Evolutionary conservation across 53 echinoderm and acorn worm genomes (phyloP), one percentile per base, ranked within the genome.

Genomic region (Holothuria leucospilota): DNA sequence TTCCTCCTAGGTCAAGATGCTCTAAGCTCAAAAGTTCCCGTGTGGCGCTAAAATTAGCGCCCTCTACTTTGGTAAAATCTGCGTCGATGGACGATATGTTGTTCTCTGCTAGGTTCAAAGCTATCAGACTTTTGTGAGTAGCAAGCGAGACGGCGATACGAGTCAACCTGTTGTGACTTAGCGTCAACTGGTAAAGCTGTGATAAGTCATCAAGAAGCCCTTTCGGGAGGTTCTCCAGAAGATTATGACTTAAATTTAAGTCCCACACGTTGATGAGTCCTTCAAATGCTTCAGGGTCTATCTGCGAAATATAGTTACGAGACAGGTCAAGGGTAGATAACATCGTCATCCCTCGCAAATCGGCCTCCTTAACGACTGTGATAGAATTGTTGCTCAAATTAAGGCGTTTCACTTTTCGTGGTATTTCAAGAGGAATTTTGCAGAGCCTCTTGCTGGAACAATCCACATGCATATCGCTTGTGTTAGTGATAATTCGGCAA

Each of bases 351-450:
- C 30, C 72, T 72, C 9, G 49, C 39, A 75, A 75, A 75, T 75
- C 75, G 13, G 49, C 26, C 41, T 21, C 51, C 23, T 53, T 53
- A 42, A 75, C 39, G 11, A 51, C 27, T 1, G 34, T 20, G 49
- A 75, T 75, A 42, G 75, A 75, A 51, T 75, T 75, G 27, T 75
- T 75, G 49, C 26, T 49, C 21, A 75, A 53, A 14, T 51, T 23
- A 16, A 75, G 11, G 16, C 46, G n/a, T 8, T 49, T 75, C 6
- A 75, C 75, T 8, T 30, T 75, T 40, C 25, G 25, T 53, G 75
- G 75, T 75, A 75, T 75, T 25, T 25, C 51, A 13, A 41, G 27
- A 25, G 75, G 75, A n/a, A 75, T 49, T 42, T 51, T 53, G n/a
- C 15, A 52, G 52, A 75, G 75, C 28, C 52, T 53, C 10, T 23